Evolutionary conservation across 2,113 vertebrate genomes (phyloP).

Genomic region (Amphilophus citrinellus): DNA sequence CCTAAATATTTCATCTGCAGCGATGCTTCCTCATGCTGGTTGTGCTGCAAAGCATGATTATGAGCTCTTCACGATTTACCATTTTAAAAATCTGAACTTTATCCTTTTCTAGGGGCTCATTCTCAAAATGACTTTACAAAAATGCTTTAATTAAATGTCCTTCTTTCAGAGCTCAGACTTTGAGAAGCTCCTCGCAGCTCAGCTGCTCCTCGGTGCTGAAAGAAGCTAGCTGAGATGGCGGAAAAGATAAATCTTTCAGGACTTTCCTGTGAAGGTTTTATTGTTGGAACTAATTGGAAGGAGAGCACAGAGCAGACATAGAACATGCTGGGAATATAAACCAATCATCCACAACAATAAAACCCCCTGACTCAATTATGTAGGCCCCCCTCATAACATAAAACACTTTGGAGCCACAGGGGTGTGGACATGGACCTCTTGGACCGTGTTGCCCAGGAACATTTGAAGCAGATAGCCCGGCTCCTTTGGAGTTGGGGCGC

Average conservation of each 20-base stretch:
- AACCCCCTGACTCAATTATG: background rate
- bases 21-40: background rate
- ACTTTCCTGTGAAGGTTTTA: background rate
- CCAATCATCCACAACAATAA: background rate
- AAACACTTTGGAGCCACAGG: background rate
- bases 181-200: background rate
- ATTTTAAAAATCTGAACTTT: background rate
- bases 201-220: fast-evolving
- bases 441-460: background rate
- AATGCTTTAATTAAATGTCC: background rate
- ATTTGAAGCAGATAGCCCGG: background rate
- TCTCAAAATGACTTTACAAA: no score
- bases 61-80: background rate
- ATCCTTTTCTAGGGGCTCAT: no score
- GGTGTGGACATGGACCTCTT: background rate
- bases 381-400: background rate
- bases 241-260: background rate
- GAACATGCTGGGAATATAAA: background rate
- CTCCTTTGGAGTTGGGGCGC: background rate
- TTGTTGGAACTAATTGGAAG: background rate
- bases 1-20: background rate
- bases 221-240: background rate
- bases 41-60: fast-evolving
- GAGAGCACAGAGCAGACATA: background rate
- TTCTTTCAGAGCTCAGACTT: background rate